A percentile compares a stretch with the other conserved stretches of the same genome.
Evolutionary conservation across 2,888 invertebrate genomes (phyloP).

Genomic region (Linnaemya vulpina): DNA sequence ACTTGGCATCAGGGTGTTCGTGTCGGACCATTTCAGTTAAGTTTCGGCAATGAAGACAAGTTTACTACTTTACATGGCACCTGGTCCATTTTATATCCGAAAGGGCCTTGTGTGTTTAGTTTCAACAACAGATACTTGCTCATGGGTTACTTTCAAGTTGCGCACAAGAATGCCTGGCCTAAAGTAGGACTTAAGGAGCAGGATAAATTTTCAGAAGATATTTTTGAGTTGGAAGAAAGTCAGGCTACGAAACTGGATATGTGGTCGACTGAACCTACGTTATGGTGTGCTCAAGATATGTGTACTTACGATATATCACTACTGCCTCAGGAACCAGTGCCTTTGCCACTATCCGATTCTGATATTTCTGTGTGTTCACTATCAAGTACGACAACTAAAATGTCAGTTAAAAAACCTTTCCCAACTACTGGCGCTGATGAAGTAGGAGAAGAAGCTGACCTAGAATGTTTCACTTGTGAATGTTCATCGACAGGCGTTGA

Average conservation of each 20-base stretch:
- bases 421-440: constrained; percentile 75
- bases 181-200: constrained; percentile 28
- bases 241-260: constrained; percentile 76
- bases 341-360: constrained; percentile 87
- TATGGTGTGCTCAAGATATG: constrained; percentile 89
- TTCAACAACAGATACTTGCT: constrained; percentile 91
- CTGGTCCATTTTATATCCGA: constrained; percentile 88
- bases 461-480: constrained; percentile 78
- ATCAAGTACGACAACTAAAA: constrained; percentile 73
- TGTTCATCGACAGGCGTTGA: constrained; percentile 75
- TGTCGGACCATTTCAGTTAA: constrained; percentile 89
- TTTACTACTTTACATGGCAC: constrained; percentile 86
- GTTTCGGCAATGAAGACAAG: constrained; percentile 86
- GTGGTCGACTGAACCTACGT: constrained; percentile 80
- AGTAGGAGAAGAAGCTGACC: constrained; percentile 73
- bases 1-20: constrained; percentile 90
- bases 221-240: constrained; percentile 58
- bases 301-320: constrained; percentile 87
- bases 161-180: constrained; percentile 73
- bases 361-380: constrained; percentile 80
- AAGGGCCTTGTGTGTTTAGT: constrained; percentile 89
- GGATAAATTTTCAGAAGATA: constrained; percentile 53
- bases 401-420: constrained; percentile 72
- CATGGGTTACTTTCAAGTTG: constrained; percentile 87
- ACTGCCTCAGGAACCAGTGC: constrained; percentile 88